These are phyloP conservation scores for Pseudorectes ferrugineus DNA, from an alignment of 2,113 vertebrate genomes.

Conservation along the genomic window DNA sequence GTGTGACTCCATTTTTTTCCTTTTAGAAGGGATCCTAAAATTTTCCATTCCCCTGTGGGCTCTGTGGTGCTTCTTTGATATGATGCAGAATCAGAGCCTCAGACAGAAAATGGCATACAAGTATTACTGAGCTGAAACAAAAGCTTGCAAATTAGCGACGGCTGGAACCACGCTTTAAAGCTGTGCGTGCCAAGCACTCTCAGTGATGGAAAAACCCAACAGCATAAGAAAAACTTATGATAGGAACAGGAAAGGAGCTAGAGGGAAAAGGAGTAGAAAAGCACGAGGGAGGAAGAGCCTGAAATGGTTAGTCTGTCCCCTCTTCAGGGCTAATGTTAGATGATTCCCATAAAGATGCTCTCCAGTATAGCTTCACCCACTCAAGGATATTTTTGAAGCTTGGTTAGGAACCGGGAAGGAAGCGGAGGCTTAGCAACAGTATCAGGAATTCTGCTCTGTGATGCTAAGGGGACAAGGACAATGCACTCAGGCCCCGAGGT, in stretches of 20 bases:
- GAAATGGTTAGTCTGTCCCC: slow-evolving; percentile 2
- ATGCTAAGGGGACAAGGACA: neutral
- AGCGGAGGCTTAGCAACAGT: neutral
- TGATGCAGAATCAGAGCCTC: neutral
- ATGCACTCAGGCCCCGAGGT: accelerated
- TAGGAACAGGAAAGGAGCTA: neutral
- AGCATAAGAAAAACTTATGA: neutral
- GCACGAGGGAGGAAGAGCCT: neutral
- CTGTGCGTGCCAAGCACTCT: neutral
- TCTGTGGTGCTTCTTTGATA: neutral
- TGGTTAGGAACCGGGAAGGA: neutral
- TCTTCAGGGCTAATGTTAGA: neutral
- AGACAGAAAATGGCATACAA: neutral
- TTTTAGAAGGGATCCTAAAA: neutral
- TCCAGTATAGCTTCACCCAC: neutral
- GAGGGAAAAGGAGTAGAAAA: neutral
- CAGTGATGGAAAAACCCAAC: neutral
- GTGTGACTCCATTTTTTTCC: neutral
- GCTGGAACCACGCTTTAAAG: neutral
- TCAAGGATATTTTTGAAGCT: neutral
- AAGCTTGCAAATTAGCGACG: neutral
- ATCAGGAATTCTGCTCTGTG: neutral
- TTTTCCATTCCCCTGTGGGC: neutral
- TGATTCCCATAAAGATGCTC: neutral
- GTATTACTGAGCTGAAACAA: neutral